phyloP scores from a whole-genome alignment of 2,888 invertebrate genomes.

The Corbicula japonica region DNA sequence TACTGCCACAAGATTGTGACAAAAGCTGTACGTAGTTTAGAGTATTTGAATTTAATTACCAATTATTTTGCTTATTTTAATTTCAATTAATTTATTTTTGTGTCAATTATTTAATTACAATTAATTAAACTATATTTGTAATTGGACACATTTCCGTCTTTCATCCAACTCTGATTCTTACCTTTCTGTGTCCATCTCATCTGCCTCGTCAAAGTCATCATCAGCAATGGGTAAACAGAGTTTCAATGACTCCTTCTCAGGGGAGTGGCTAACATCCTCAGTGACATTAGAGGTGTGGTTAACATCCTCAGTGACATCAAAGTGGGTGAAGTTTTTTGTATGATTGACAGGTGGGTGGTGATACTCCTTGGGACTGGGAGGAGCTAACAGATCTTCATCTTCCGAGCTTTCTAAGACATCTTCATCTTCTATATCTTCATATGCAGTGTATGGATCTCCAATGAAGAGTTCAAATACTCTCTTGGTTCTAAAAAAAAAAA shows the following conservation, averaged over 20 bases:
- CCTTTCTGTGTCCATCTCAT: conserved; percentile 75
- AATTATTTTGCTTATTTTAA: too few species aligned
- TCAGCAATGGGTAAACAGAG: conserved; percentile 65
- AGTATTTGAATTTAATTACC: too few species aligned
- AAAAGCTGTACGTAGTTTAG: too few species aligned
- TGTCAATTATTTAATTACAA: too few species aligned
- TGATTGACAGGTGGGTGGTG: conserved; percentile 34
- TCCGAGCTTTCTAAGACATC: conserved; percentile 51
- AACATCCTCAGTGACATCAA: not conserved
- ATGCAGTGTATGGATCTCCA: conserved; percentile 57
- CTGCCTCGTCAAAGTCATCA: conserved; percentile 65
- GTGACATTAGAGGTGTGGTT: not conserved
- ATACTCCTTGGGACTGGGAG: conserved; percentile 8
- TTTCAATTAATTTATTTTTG: too few species aligned
- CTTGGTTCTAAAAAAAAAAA: conserved; percentile 47
- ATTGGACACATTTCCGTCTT: too few species aligned
- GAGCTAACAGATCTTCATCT: conserved; percentile 39
- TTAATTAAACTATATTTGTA: too few species aligned
- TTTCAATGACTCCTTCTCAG: conserved; percentile 38
- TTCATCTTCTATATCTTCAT: conserved; percentile 33
- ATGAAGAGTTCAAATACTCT: conserved; percentile 64
- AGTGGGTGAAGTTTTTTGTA: conserved; percentile 12
- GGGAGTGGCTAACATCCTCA: conserved; percentile 36
- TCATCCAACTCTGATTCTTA: too few species aligned
- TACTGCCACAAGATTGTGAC: too few species aligned